phyloP scores from a whole-genome alignment of 2,888 invertebrate species.

The Aquatica leii region DNA sequence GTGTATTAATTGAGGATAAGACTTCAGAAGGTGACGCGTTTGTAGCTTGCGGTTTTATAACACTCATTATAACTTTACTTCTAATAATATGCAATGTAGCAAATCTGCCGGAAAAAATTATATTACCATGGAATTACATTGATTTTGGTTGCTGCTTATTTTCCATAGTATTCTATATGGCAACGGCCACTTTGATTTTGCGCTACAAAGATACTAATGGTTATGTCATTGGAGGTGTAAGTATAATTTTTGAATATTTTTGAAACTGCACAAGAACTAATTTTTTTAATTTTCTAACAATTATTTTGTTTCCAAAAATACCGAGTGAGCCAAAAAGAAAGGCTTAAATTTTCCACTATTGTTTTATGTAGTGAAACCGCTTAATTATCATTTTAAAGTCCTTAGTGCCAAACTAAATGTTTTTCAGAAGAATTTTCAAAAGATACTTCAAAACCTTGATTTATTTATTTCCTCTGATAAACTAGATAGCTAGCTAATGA shows the following conservation, averaged over 20 bases:
- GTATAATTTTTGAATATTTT: slow-evolving; percentile 4
- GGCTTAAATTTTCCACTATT: too few species aligned
- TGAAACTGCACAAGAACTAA: not conserved
- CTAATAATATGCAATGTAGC: slow-evolving; percentile 38
- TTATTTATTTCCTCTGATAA: too few species aligned
- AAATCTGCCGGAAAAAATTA: slow-evolving; percentile 33
- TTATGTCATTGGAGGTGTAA: slow-evolving; percentile 45
- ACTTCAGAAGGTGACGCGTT: slow-evolving; percentile 41
- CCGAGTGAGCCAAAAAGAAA: too few species aligned
- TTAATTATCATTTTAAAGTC: too few species aligned
- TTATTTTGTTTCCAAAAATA: not conserved
- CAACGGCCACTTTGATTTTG: slow-evolving; percentile 36
- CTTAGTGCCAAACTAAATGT: too few species aligned
- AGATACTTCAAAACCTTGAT: too few species aligned
- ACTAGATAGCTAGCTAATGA: too few species aligned
- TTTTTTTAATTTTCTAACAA: not conserved
- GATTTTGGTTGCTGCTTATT: slow-evolving; percentile 40
- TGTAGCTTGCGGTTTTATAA: slow-evolving; percentile 40
- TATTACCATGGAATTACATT: slow-evolving; percentile 42
- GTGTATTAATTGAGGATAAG: slow-evolving; percentile 21
- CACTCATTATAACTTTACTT: slow-evolving; percentile 37
- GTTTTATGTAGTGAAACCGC: too few species aligned
- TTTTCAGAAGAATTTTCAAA: too few species aligned
- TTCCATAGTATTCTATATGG: slow-evolving; percentile 40
- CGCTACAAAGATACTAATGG: not conserved